These are phyloP conservation scores for Nixonia krombeini DNA, from an alignment of 1,140 invertebrate genomes.

Conservation along the genomic window DNA sequence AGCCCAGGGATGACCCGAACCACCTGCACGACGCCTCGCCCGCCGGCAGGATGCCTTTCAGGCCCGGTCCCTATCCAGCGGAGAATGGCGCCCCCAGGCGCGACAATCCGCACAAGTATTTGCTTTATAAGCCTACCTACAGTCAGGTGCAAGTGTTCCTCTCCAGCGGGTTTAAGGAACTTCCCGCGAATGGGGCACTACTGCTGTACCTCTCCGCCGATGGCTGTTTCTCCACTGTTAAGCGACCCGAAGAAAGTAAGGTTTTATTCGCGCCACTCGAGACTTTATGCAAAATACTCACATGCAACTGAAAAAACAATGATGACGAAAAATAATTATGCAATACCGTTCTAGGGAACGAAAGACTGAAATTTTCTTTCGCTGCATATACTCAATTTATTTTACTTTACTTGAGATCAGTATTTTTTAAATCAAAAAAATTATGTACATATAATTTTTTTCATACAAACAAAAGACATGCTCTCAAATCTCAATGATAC, in stretches of 20 bases:
- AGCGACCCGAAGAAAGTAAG: conserved; percentile 92
- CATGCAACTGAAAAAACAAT: no score
- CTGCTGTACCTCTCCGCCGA: conserved; percentile 95
- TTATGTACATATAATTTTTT: no score
- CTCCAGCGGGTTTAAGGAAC: conserved; percentile 93
- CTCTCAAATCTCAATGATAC: no score
- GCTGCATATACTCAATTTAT: no score
- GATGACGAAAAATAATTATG: no score
- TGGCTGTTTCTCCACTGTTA: conserved; percentile 89
- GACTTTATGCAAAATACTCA: no score
- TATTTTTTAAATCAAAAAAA: no score
- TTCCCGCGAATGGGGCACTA: conserved; percentile 91
- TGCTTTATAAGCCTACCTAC: conserved; percentile 95
- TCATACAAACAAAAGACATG: no score
- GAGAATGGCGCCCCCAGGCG: conserved; percentile 83
- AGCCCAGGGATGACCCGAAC: conserved; percentile 87
- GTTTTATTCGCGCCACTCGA: conserved; percentile 39
- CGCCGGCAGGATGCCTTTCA: conserved; percentile 81
- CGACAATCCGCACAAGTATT: conserved; percentile 97
- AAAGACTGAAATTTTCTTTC: no score
- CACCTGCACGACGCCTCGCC: conserved; percentile 91
- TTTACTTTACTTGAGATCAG: no score
- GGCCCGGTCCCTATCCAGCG: conserved; percentile 75
- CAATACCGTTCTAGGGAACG: no score
- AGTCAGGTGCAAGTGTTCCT: conserved; percentile 95